Conservation (phyloP, 2,888 invertebrate species). For the Achlya flavicornis region DNA sequence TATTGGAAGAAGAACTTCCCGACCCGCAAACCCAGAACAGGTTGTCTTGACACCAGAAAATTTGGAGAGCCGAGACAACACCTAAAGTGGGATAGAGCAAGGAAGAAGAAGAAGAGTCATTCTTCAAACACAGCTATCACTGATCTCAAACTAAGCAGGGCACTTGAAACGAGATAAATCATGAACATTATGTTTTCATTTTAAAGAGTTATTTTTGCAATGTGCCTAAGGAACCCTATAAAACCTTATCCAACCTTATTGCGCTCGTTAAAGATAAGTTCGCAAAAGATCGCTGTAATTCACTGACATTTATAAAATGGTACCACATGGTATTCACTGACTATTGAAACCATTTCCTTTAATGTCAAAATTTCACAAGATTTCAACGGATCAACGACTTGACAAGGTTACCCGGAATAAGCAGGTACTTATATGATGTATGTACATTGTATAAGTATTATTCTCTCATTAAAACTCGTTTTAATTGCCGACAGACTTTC, state of each 20-base stretch:
- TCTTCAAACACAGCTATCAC: too few species aligned
- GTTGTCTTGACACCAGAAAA: too few species aligned
- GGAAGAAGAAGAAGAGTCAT: too few species aligned
- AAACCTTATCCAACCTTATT: neutral
- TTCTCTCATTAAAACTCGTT: slow-evolving; percentile 45
- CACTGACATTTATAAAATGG: slow-evolving; percentile 2
- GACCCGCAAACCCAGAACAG: too few species aligned
- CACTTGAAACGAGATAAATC: too few species aligned
- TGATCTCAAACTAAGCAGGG: too few species aligned
- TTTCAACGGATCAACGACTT: slow-evolving; percentile 38
- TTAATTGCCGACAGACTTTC: slow-evolving; percentile 50
- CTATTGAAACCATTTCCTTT: slow-evolving; percentile 17
- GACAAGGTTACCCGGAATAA: slow-evolving; percentile 57
- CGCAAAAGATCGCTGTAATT: neutral
- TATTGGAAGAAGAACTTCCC: too few species aligned
- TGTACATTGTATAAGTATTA: slow-evolving; percentile 29
- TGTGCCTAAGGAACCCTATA: neutral
- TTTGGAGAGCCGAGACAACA: too few species aligned
- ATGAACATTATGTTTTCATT: too few species aligned
- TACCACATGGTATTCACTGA: slow-evolving; percentile 3
- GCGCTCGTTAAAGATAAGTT: slow-evolving; percentile 6
- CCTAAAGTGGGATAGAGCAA: too few species aligned
- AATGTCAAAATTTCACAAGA: slow-evolving; percentile 12
- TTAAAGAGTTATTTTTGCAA: too few species aligned
- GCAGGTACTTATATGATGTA: slow-evolving; percentile 27